phyloP scores from a whole-genome alignment of 1,140 invertebrate genomes.

The Brachionus angularis region DNA sequence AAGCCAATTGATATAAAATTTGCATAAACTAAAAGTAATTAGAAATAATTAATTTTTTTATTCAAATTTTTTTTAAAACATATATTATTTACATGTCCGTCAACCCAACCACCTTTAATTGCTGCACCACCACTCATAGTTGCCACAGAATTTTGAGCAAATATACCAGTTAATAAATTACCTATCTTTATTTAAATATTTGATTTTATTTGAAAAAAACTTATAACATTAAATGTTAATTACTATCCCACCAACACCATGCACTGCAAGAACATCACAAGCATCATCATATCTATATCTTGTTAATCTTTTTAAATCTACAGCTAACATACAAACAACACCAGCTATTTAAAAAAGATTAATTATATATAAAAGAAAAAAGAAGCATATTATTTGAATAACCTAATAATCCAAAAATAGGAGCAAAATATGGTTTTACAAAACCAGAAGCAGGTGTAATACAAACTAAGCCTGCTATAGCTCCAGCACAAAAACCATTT shows the following conservation, averaged over 20 bases:
- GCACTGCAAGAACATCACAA: background rate
- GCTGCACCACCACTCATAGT: background rate
- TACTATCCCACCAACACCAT: no score
- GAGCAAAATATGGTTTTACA: background rate
- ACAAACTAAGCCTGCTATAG: background rate
- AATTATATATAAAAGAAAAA: background rate
- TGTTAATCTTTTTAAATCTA: background rate
- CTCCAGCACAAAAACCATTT: background rate
- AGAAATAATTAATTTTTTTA: background rate
- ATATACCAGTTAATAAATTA: background rate
- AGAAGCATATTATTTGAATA: no score
- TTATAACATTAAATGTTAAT: no score
- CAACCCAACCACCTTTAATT: background rate
- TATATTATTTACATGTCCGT: background rate
- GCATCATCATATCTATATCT: background rate
- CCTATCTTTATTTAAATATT: background rate
- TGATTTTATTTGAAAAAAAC: no score
- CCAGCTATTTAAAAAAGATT: background rate
- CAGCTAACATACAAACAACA: background rate
- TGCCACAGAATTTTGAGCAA: background rate
- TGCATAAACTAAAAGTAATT: background rate
- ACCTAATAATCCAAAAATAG: background rate
- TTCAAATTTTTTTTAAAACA: background rate
- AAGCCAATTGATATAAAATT: background rate
- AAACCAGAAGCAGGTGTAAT: background rate